Evolutionary conservation across 2,797 vertebrate genomes (phyloP).

Genomic region (Molossus molossus): DNA sequence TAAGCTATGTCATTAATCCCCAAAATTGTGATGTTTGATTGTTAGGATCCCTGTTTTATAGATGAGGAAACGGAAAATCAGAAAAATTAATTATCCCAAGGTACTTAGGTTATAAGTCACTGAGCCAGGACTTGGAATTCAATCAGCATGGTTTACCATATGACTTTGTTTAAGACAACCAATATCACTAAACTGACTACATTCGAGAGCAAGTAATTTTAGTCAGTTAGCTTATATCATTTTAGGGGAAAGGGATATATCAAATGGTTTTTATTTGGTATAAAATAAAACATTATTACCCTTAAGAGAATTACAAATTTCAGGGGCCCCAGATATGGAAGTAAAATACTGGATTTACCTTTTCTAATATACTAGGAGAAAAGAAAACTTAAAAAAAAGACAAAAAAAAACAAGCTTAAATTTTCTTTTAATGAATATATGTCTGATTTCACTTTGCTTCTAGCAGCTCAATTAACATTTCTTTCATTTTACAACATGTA

Average conservation of each 20-base stretch:
- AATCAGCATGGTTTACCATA: neutral
- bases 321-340: neutral
- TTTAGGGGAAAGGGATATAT: neutral
- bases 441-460: constrained; percentile 11
- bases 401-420: neutral
- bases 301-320: constrained; percentile 41
- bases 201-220: constrained; percentile 22
- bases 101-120: neutral
- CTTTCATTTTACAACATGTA: constrained; percentile 31
- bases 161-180: neutral
- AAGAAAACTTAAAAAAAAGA: neutral
- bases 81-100: constrained; percentile 10
- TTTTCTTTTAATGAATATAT: neutral
- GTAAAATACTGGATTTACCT: neutral
- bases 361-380: neutral
- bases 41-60: neutral
- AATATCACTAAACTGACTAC: neutral
- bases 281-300: constrained; percentile 32
- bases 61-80: neutral
- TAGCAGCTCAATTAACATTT: constrained; percentile 55
- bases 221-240: neutral
- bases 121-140: neutral
- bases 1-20: neutral
- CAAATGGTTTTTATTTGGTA: neutral
- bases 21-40: neutral